Base-by-base conservation (phyloP, 2,888 invertebrate species). In the Sphaerophoria rueppellii region DNA sequence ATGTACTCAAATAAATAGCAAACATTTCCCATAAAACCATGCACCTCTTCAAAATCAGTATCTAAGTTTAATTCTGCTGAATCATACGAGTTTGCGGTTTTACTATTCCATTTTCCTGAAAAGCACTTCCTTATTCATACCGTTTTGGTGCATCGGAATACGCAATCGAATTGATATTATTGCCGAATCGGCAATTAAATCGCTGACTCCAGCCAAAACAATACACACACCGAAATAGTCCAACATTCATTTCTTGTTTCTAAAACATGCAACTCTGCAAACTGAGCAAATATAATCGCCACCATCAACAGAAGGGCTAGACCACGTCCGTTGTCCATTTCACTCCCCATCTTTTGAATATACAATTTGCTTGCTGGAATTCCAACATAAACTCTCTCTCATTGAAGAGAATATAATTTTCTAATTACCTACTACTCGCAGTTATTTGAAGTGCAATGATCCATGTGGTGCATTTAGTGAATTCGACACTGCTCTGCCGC, bases 351-450 rank as follows among this genome's bases (percentile, higher is more conserved):
- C 70, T 71, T 75, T 16, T 57, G 65, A 40, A 14, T 48, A 6
- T 58, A 35, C 35, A 9, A 57, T 24, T 43, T 43, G n/a, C 61
- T 50, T 9, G 43, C 40, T 7, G 1, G 40, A 0, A 24, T 24
- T 24, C 24, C 24, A 24, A 9, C 43, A 43, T 9, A 43, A 69
- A 58, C 54, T 69, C 50, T 60, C 72, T 67, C 52, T n/a, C 32
- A 69, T 32, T 72, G 61, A 73, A 63, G 69, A 82, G 80, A 83
- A 80, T 76, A 80, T 80, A 83, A 83, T 83, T 83, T 83, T 80
- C 60, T 83, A 83, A 83, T 83, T 83, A 80, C n/a, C n/a, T n/a
- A n/a, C 80, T 72, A 46, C 75, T 76, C 71, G 79, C 69, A 83
- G 75, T 69, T 57, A 75, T 72, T 75, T 80, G 37, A 67, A 72